Evolutionary conservation across 2,888 invertebrate species (phyloP).

Genomic region (Drosophila nigritarsus): DNA sequence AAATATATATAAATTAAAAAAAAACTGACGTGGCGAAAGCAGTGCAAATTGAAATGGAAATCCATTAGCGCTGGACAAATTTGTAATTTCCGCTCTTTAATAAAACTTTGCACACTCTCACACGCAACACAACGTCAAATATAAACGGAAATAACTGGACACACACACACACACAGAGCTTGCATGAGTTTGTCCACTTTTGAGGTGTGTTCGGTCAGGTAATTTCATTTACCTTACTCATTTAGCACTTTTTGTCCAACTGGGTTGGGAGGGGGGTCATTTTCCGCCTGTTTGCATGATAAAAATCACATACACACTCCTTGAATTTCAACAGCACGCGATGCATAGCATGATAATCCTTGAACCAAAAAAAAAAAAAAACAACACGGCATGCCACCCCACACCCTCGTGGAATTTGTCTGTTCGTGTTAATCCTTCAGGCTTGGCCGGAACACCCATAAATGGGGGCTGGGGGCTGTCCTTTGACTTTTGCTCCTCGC

Average conservation of each 20-base stretch:
- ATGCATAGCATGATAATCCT: slow-evolving; percentile 83
- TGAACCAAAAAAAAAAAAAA: slow-evolving; percentile 56
- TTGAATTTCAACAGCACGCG: slow-evolving; percentile 83
- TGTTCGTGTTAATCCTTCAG: slow-evolving; percentile 47
- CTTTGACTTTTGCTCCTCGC: slow-evolving; percentile 65
- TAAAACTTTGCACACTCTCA: slow-evolving; percentile 63
- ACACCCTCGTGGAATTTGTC: slow-evolving; percentile 46
- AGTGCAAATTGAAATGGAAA: slow-evolving; percentile 75
- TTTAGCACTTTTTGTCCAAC: slow-evolving; percentile 69
- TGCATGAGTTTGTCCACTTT: slow-evolving; percentile 45
- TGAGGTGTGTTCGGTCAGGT: slow-evolving; percentile 81
- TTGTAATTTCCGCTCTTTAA: slow-evolving; percentile 84
- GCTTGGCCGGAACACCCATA: slow-evolving; percentile 43
- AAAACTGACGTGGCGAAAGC: slow-evolving; percentile 30
- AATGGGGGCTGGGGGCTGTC: slow-evolving; percentile 27
- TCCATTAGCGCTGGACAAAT: slow-evolving; percentile 83
- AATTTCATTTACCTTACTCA: slow-evolving; percentile 82
- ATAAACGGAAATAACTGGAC: slow-evolving; percentile 60
- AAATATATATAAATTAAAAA: background rate
- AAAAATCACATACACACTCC: slow-evolving; percentile 85
- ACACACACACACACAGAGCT: slow-evolving; percentile 3
- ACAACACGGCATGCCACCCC: slow-evolving; percentile 10
- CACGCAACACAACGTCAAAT: slow-evolving; percentile 44
- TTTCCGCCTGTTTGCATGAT: slow-evolving; percentile 82
- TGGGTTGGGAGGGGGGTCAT: slow-evolving; percentile 52